Conservation (phyloP, 2,113 vertebrate species). For the Nothoprocta pentlandii region DNA sequence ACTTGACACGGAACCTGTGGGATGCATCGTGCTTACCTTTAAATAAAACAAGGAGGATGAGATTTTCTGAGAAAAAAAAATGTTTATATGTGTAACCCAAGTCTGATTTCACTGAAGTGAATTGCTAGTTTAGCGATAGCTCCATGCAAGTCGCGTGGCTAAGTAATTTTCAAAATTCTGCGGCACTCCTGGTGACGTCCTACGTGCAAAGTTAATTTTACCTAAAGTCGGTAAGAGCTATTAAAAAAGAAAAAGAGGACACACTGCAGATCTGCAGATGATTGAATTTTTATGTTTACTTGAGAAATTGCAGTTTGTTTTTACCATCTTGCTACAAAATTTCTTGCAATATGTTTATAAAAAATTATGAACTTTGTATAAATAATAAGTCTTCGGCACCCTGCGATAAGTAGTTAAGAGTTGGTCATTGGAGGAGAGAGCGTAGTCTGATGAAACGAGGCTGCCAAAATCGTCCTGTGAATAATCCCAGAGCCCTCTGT, state of each 20-base stretch:
- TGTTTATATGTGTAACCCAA: not conserved
- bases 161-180: not conserved
- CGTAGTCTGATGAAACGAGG: not conserved
- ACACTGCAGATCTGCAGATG: not conserved
- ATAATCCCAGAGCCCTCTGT: constrained; percentile 41
- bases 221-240: not conserved
- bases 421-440: not conserved
- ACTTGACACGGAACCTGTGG: not conserved
- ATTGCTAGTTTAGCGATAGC: not conserved
- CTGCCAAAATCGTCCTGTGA: not conserved
- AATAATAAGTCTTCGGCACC: not conserved
- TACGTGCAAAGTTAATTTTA: not conserved
- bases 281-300: not conserved
- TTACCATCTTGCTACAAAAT: not conserved
- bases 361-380: not conserved
- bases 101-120: not conserved
- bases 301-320: not conserved
- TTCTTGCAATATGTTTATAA: not conserved
- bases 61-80: not conserved
- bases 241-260: not conserved
- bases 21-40: not conserved
- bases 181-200: not conserved
- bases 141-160: not conserved
- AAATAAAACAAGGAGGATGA: not conserved
- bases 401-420: not conserved